Base-by-base conservation (phyloP, 2,113 vertebrate species). In the Datnioides undecimradiatus region DNA sequence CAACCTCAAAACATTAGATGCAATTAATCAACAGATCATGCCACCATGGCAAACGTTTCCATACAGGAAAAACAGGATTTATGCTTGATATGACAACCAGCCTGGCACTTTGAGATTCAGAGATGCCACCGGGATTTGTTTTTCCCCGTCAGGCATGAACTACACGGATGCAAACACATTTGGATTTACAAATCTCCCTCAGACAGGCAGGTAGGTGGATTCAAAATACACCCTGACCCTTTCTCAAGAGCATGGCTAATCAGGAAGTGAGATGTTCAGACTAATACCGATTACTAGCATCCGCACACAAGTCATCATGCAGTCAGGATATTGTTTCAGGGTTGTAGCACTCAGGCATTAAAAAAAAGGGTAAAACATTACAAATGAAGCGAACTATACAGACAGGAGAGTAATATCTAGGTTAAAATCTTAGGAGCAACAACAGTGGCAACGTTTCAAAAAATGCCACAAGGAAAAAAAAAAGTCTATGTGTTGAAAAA, bases 281-380 rank as follows among this genome's bases (percentile, higher is more conserved):
- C 34, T 89, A 91, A 93, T 89, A 92, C 91, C 88, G 90, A 85
- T 74, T 80, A 88, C 68, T 81, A 76, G 85, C 89, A 80, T 85
- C 71, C 58, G 73, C 0, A 52, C 51, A 83, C 12, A 33, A 73
- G 29, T 85, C 64, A 46, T 68, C 80, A 76, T 88, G 86, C 91
- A 75, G 57, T 52, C 70, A 63, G 59, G 41, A 72, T 36, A 66
- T 16, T n/a, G n/a, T n/a, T n/a, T 59, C 13, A 57, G 21, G 51
- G 57, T 48, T 60, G 54, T 43, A 82, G 62, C 73, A 76, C 58
- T 82, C 62, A 27, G 76, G 52, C 51, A 49, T 63, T 78, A 67
- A 81, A 77, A 78, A 45, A 81, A 77, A 78, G 41, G 12, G 51
- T 69, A 48, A 85, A 87, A 85, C 51, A 70, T 81, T 36, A 75